phyloP scores from a whole-genome alignment of 2,797 vertebrate genomes.

The Crocidura indochinensis region DNA sequence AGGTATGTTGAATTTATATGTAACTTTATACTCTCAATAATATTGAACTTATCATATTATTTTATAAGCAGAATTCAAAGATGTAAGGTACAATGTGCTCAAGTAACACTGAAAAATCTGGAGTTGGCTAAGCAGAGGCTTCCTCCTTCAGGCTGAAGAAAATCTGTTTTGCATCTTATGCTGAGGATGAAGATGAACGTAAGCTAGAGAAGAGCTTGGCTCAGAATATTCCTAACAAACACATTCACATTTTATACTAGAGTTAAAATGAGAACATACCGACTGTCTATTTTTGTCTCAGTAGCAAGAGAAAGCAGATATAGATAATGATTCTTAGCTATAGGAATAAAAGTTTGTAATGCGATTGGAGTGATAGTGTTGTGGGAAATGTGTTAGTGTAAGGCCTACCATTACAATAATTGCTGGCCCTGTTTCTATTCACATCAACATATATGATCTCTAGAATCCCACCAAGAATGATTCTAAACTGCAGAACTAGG shows the following conservation, averaged over 20 bases:
- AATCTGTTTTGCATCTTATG: not conserved
- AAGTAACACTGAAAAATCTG: not conserved
- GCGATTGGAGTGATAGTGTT: no score
- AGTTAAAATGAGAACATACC: not conserved
- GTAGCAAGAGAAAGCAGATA: not conserved
- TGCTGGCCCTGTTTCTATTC: no score
- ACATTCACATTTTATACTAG: not conserved
- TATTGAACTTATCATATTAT: not conserved
- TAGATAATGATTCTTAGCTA: not conserved
- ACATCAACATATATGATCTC: no score
- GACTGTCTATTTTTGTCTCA: not conserved
- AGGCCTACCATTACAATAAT: no score
- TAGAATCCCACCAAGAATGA: no score
- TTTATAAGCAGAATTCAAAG: slow-evolving; percentile 2
- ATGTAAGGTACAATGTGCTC: not conserved
- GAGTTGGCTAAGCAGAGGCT: not conserved
- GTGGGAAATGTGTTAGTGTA: no score
- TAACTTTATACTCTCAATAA: slow-evolving; percentile 41
- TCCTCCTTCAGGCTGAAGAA: not conserved
- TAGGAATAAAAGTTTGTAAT: not conserved
- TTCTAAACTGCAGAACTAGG: no score
- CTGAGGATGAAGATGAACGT: not conserved
- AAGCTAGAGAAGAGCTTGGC: not conserved
- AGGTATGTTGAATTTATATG: not conserved
- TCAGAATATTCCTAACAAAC: not conserved